phyloP scores from a whole-genome alignment of 2,797 vertebrate species.

The Sebastes variabilis region DNA sequence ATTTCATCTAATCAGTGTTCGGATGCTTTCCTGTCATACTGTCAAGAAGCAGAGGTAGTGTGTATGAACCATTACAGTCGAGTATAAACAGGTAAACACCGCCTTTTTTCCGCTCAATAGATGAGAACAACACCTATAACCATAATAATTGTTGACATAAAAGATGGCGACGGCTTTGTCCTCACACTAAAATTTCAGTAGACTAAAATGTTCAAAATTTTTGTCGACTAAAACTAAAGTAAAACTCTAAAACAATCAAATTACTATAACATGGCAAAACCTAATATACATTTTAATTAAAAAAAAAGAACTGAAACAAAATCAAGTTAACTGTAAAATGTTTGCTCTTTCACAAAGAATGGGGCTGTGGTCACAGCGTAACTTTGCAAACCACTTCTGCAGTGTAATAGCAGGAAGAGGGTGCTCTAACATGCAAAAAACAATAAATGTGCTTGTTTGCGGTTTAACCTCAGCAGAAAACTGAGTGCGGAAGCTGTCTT shows the following conservation, averaged over 20 bases:
- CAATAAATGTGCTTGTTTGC: neutral
- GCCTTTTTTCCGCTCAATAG: neutral
- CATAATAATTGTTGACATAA: neutral
- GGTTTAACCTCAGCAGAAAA: neutral
- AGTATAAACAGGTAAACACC: neutral
- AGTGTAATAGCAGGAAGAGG: neutral
- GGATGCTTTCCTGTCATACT: neutral
- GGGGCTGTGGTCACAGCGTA: neutral
- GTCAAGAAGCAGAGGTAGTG: neutral
- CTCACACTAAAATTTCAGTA: neutral
- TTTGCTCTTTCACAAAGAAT: neutral
- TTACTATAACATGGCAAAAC: neutral
- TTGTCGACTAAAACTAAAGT: neutral
- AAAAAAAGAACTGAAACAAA: neutral
- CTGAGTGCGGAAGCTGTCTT: neutral
- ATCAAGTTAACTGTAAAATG: neutral
- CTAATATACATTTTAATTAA: neutral
- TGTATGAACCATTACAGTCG: neutral
- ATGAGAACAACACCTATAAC: neutral
- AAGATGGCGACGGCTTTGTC: neutral
- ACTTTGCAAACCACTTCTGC: neutral
- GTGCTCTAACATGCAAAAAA: neutral
- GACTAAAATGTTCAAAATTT: neutral
- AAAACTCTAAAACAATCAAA: neutral
- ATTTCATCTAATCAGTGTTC: neutral